A percentile compares a stretch with the other conserved stretches of the same genome.
Conservation (phyloP, 92 coral and sea anemone genomes). For the Zoanthus sansibaricus region DNA sequence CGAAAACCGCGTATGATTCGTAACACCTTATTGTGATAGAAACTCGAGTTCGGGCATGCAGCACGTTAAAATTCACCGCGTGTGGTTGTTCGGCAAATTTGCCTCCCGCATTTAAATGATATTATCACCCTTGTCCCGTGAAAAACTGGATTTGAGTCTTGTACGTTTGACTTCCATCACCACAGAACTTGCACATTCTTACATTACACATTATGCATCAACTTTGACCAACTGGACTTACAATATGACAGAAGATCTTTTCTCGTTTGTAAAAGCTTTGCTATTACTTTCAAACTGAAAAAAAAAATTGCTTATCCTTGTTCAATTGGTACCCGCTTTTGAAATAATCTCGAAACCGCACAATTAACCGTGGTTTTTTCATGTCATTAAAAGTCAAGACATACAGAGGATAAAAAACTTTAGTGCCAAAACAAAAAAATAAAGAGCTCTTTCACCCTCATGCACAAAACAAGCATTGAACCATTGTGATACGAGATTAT, state of each 20-base stretch:
- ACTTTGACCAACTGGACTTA: too few relatives aligned
- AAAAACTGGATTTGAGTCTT: neutral
- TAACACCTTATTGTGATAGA: slow-evolving; percentile 11
- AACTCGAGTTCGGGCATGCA: slow-evolving; percentile 1
- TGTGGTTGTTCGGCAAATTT: slow-evolving; percentile 37
- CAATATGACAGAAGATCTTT: neutral
- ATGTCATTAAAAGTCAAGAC: slow-evolving; percentile 10
- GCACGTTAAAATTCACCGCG: neutral
- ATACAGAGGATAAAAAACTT: neutral
- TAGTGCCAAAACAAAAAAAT: slow-evolving; percentile 14
- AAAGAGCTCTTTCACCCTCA: neutral
- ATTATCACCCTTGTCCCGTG: slow-evolving; percentile 29
- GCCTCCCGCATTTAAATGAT: slow-evolving; percentile 39
- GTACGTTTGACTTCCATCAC: neutral
- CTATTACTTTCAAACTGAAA: neutral
- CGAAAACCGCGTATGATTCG: neutral
- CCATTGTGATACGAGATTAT: neutral
- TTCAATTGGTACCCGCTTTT: neutral
- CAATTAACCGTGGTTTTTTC: slow-evolving; percentile 13
- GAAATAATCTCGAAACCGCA: neutral
- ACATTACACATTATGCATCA: too few relatives aligned
- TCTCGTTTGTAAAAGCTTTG: neutral
- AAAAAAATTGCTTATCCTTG: neutral
- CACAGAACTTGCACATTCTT: too few relatives aligned
- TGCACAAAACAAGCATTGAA: neutral